Conservation (phyloP, 2,888 invertebrate genomes). For the Agriopis leucophaearia region DNA sequence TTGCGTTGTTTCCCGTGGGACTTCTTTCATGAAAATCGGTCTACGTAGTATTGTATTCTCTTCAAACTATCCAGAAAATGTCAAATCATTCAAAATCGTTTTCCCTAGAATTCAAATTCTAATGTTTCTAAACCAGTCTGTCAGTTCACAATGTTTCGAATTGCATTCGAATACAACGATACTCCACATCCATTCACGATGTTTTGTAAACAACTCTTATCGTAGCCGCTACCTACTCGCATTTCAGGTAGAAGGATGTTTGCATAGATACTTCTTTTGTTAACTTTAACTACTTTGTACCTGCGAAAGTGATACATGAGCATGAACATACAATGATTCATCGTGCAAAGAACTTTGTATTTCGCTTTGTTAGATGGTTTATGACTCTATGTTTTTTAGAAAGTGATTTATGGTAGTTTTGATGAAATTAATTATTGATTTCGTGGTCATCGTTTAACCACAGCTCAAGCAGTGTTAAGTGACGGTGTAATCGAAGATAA, state of each 20-base stretch:
- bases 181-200: slow-evolving; percentile 10
- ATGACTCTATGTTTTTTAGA: slow-evolving; percentile 17
- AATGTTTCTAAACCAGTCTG: slow-evolving; percentile 17
- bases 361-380: slow-evolving; percentile 17
- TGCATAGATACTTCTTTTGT: slow-evolving; percentile 28
- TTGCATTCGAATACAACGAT: slow-evolving; percentile 29
- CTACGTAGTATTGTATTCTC: too few relatives aligned
- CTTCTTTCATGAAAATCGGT: too few relatives aligned
- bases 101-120: slow-evolving; percentile 1
- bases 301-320: slow-evolving; percentile 33
- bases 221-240: slow-evolving; percentile 10
- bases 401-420: slow-evolving; percentile 16
- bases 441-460: neutral
- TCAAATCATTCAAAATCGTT: neutral
- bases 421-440: neutral
- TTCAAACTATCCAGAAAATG: neutral
- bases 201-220: slow-evolving; percentile 30
- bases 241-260: slow-evolving; percentile 29
- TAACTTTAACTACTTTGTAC: slow-evolving; percentile 27
- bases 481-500: neutral
- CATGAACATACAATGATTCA: slow-evolving; percentile 8
- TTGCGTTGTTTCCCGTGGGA: too few relatives aligned
- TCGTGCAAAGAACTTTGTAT: slow-evolving; percentile 6
- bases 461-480: neutral
- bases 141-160: slow-evolving; percentile 16